These are phyloP conservation scores for Drosophila albomicans DNA, from an alignment of 1,140 invertebrate genomes.

Conservation along the genomic window DNA sequence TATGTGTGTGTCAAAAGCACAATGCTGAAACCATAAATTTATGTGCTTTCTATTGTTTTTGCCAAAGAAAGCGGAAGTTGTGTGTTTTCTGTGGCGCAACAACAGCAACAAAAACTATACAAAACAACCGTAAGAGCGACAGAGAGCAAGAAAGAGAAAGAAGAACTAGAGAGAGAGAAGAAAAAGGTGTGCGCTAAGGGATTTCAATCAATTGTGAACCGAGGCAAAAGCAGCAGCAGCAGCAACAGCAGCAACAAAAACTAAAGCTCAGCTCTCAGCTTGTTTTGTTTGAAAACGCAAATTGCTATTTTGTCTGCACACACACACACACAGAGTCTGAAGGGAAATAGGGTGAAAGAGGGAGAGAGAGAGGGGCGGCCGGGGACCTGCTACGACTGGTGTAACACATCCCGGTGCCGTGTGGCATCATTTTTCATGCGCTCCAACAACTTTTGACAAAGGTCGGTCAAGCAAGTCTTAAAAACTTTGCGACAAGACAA, in stretches of 20 bases:
- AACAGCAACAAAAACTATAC: conserved; percentile 40
- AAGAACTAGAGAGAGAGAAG: conserved; percentile 58
- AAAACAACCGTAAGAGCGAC: conserved; percentile 35
- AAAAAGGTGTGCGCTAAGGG: conserved; percentile 79
- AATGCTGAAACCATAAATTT: conserved; percentile 83
- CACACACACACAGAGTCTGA: conserved; percentile 38
- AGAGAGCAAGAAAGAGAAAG: conserved; percentile 8
- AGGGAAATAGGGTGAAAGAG: background rate
- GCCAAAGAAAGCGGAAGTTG: conserved; percentile 82
- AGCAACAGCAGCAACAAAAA: conserved; percentile 62
- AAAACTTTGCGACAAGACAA: conserved; percentile 83
- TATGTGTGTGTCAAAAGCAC: conserved; percentile 71
- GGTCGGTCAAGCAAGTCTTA: conserved; percentile 83
- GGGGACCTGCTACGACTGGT: conserved; percentile 43
- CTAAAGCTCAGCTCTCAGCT: conserved; percentile 68
- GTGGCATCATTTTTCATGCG: conserved; percentile 81
- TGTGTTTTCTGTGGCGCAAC: conserved; percentile 43
- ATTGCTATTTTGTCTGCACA: conserved; percentile 79
- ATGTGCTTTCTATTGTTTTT: conserved; percentile 83
- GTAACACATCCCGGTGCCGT: conserved; percentile 75
- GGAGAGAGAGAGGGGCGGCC: background rate
- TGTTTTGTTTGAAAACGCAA: conserved; percentile 75
- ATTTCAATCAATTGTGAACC: conserved; percentile 81
- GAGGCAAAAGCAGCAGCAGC: conserved; percentile 56
- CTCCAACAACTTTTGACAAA: conserved; percentile 82